Conservation (phyloP, 2,888 invertebrate genomes). For the Ormia ochracea region DNA sequence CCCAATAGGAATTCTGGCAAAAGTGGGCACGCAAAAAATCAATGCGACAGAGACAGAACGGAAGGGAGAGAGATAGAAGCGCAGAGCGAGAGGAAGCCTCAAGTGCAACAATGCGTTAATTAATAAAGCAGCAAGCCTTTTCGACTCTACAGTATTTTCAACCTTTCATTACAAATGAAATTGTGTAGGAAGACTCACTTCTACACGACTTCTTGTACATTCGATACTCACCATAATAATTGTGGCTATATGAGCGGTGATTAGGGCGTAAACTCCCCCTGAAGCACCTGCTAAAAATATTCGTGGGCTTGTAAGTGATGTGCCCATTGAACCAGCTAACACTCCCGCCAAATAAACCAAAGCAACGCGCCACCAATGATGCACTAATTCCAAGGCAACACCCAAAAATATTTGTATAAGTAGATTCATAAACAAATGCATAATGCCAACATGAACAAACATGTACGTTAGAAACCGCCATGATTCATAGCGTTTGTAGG, state of each 20-base stretch:
- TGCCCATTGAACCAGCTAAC: conserved; percentile 88
- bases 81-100: too few species aligned
- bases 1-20: too few species aligned
- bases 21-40: too few species aligned
- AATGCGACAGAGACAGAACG: too few species aligned
- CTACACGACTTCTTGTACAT: too few species aligned
- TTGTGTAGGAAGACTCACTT: too few species aligned
- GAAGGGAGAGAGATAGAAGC: too few species aligned
- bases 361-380: conserved; percentile 94
- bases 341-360: conserved; percentile 91
- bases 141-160: too few species aligned
- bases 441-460: conserved; percentile 94
- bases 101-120: too few species aligned
- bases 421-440: conserved; percentile 93
- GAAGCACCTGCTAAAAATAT: conserved; percentile 94
- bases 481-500: conserved; percentile 87
- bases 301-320: conserved; percentile 86
- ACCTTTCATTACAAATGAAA: too few species aligned
- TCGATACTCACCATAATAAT: conserved; percentile 85
- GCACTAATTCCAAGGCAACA: conserved; percentile 96
- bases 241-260: conserved; percentile 94
- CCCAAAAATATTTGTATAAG: conserved; percentile 95
- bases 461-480: conserved; percentile 97
- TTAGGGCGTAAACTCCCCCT: conserved; percentile 95
- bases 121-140: too few species aligned